phyloP scores from a whole-genome alignment of 2,888 invertebrate species.

The Agrypnus murinus region DNA sequence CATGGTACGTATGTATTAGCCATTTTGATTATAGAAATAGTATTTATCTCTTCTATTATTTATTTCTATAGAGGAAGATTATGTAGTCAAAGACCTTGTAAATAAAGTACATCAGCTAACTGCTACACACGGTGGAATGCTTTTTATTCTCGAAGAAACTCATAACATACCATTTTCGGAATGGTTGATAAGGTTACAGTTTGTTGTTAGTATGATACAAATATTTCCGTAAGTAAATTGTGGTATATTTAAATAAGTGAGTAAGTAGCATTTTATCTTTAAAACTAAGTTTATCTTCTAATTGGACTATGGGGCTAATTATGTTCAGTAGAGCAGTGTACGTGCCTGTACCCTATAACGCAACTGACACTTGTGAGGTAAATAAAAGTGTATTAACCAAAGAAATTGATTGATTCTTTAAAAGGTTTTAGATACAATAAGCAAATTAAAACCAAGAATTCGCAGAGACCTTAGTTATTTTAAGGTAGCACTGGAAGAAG shows the following conservation, averaged over 20 bases:
- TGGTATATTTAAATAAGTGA: neutral
- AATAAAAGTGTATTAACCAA: too few species aligned
- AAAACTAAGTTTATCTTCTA: neutral
- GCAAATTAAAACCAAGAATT: neutral
- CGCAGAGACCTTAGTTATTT: neutral
- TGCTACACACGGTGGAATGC: neutral
- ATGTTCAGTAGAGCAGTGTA: neutral
- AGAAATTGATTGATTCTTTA: neutral
- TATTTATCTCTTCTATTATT: neutral
- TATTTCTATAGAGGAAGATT: neutral
- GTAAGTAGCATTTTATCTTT: neutral
- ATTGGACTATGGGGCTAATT: conserved; percentile 8
- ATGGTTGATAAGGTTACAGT: conserved; percentile 21
- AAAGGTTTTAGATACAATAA: conserved; percentile 10
- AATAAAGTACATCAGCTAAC: neutral
- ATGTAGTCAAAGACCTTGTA: neutral
- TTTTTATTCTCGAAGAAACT: conserved; percentile 23
- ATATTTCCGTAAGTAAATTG: conserved; percentile 18
- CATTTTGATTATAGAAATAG: neutral
- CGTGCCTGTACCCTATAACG: conserved; percentile 13
- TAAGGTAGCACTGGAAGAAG: conserved; percentile 13
- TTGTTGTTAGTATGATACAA: conserved; percentile 12
- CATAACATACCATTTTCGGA: neutral
- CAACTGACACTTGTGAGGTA: conserved; percentile 22
- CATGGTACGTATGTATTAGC: neutral